Evolutionary conservation across 92 coral and sea anemone species (phyloP), one percentile per base, ranked within the genome.

Genomic region (Paramuricea clavata): DNA sequence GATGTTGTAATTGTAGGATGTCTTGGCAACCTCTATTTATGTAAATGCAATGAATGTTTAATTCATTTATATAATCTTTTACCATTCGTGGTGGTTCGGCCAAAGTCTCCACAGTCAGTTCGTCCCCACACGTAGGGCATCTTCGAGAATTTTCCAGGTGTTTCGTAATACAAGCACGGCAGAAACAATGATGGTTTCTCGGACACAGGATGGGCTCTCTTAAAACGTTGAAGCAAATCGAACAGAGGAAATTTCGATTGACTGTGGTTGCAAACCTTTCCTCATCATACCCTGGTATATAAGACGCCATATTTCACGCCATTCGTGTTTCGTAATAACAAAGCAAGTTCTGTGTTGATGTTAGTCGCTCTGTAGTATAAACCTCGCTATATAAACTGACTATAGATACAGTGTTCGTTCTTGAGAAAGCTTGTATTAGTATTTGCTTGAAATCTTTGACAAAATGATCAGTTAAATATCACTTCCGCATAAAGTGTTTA

Each of bases 321-420:
- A 19, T 54, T 54, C 62, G 11, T 54, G 23, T 54, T 19, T 54
- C 62, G 62, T 54, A 54, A 13, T 54, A 54, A 19, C 19, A 54
- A 54, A 54, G n/a, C n/a, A n/a, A 17, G 27, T 54, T 54, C 25
- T 54, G 62, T 54, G 62, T 54, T 54, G 44, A 39, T 39, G 62
- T 54, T 8, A 19, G 62, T 54, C 62, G 62, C 62, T 54, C 62
- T 54, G 62, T 54, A 21, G 62, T 54, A 54, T 54, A 54, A 54
- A 54, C 62, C 62, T 54, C 62, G 62, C 62, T 54, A 21, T 54
- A 21, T 21, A 54, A 0, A 54, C 62, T 54, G 62, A 54, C 11
- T 54, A 54, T 54, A 54, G 62, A 54, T 54, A 54, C 62, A 54
- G 22, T 54, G 62, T 54, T 54, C n/a, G n/a, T n/a, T n/a, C n/a